Base-by-base conservation (phyloP, 2,113 vertebrate species). In the Connochaetes taurinus region DNA sequence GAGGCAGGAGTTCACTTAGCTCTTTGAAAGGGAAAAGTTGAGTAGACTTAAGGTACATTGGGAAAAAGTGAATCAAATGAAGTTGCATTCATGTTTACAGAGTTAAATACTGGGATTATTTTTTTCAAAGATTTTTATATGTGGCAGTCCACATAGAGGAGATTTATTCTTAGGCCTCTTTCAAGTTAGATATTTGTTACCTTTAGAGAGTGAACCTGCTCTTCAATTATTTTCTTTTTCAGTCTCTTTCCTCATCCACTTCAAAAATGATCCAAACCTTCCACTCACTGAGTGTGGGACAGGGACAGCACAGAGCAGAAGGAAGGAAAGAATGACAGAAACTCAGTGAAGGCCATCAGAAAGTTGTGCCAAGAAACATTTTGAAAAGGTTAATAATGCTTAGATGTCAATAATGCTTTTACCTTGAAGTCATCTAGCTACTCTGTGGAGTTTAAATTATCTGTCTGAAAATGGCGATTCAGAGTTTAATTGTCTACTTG, bases 151-250 rank as follows among this genome's bases (percentile, higher is more conserved):
- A 0, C 13, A 7, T n/a, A 52, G 60, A 71, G 4, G 71, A 87
- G 60, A 62, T 81, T 89, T 91, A 80, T 90, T 55, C 40, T 27
- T 45, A 45, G 47, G 60, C 6, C 82, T 55, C 86, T 94, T 96
- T 97, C 78, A 87, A 47, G 52, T 95, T 91, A 90, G 95, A 86
- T 93, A 95, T 89, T 96, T 86, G 31, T 71, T 45, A n/a, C 45
- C 55, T 8, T 53, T 60, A 86, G 80, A 86, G 55, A 47, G 45
- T 57, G 76, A 60, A n/a, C 15, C 33, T 25, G 9, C 27, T 78
- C 67, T 85, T 91, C n/a, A 83, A 9, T 58, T 76, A 43, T 45
- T 19, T 36, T 93, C n/a, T 71, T 45, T 23, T 47, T 86, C 14
- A 15, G 57, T 71, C 60, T 96, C 71, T 93, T 80, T 25, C 62